Conservation (phyloP, 2,113 vertebrate species). For the Origma solitaria region DNA sequence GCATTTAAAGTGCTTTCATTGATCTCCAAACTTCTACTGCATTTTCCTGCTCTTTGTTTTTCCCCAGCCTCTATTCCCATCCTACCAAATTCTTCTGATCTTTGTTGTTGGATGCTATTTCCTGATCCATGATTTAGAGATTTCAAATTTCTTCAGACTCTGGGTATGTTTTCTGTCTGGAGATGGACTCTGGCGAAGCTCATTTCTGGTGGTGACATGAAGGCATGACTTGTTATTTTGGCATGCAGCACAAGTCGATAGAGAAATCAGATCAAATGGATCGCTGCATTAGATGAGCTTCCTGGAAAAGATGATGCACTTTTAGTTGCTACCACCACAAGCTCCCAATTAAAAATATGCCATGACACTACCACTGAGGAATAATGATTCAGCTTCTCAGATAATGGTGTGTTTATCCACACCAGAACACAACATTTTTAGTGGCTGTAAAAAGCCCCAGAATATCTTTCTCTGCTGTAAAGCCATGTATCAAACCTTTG, state of each 20-base stretch:
- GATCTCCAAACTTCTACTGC: not conserved
- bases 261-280: conserved; percentile 56
- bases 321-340: conserved; percentile 34
- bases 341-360: conserved; percentile 33
- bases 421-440: not conserved
- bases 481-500: not conserved
- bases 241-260: conserved; percentile 17
- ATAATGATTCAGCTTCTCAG: conserved; percentile 41
- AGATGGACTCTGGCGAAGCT: conserved; percentile 46
- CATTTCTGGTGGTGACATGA: conserved; percentile 38
- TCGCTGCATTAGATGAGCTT: conserved; percentile 19
- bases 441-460: not conserved
- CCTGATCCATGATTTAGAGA: not conserved
- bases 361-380: conserved; percentile 7
- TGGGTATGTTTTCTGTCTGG: conserved; percentile 44
- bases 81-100: not conserved
- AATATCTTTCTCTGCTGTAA: not conserved
- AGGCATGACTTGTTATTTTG: conserved; percentile 52
- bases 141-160: conserved; percentile 29
- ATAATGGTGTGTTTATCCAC: not conserved
- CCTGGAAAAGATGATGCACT: conserved; percentile 53
- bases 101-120: not conserved
- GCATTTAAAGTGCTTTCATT: not conserved
- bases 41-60: not conserved
- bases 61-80: not conserved